These are phyloP conservation scores for Gonocerus acuteangulatus DNA, from an alignment of 2,888 invertebrate species.

Conservation along the genomic window DNA sequence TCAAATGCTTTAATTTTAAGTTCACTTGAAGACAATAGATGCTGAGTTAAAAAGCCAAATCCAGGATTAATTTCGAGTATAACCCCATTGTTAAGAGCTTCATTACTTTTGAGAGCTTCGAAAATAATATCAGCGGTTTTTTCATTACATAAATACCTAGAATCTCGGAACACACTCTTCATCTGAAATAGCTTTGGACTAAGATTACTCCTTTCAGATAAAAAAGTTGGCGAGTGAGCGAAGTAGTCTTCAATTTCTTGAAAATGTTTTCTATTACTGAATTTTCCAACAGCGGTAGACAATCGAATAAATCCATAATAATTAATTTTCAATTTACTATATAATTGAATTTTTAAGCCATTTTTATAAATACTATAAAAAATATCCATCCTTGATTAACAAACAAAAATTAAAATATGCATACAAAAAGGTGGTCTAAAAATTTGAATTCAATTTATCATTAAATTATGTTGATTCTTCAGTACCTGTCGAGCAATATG, in stretches of 20 bases:
- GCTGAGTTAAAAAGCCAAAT: constrained; percentile 26
- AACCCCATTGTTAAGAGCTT: neutral
- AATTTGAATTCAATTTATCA: no score
- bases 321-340: no score
- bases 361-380: no score
- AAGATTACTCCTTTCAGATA: neutral
- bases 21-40: constrained; percentile 8
- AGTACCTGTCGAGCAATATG: constrained; percentile 59
- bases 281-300: no score
- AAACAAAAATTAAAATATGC: no score
- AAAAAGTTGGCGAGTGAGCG: no score
- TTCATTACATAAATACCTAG: constrained; percentile 27
- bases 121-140: constrained; percentile 18
- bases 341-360: no score
- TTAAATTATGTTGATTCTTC: constrained; percentile 1
- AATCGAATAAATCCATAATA: no score
- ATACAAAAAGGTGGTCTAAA: no score
- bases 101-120: constrained; percentile 4
- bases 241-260: no score
- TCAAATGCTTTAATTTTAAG: constrained; percentile 26
- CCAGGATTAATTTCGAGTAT: constrained; percentile 33
- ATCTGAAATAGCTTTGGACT: neutral
- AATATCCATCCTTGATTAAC: no score
- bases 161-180: neutral
- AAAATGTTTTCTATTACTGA: no score